Conservation (phyloP, 2,113 vertebrate species). For the Madoqua kirkii region DNA sequence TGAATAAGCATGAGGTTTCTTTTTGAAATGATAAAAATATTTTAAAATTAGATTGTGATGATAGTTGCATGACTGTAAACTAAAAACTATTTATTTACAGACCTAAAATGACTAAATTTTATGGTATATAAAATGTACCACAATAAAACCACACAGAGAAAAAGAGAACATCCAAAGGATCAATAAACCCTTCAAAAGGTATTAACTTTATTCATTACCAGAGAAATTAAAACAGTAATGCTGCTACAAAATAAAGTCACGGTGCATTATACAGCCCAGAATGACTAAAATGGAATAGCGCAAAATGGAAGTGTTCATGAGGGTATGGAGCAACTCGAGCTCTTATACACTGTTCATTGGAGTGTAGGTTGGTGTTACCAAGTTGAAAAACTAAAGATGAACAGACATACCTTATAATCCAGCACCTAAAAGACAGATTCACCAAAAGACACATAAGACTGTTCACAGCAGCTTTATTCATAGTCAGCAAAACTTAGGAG, state of each 20-base stretch:
- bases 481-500: background rate
- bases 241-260: background rate
- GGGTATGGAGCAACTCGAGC: background rate
- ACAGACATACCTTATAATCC: background rate
- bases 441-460: background rate
- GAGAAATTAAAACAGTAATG: background rate
- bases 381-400: background rate
- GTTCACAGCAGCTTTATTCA: background rate
- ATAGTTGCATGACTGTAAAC: background rate
- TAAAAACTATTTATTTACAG: background rate
- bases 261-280: background rate
- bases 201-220: background rate
- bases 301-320: background rate
- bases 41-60: background rate
- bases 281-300: background rate
- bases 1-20: background rate
- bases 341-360: background rate
- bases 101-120: background rate
- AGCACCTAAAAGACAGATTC: background rate
- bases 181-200: background rate
- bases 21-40: background rate
- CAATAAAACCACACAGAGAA: background rate
- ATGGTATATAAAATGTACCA: background rate
- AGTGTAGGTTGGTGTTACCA: background rate
- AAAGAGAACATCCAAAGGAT: background rate